Conservation (phyloP, 2,113 vertebrate species). For the Lethenteron camtschaticum region DNA sequence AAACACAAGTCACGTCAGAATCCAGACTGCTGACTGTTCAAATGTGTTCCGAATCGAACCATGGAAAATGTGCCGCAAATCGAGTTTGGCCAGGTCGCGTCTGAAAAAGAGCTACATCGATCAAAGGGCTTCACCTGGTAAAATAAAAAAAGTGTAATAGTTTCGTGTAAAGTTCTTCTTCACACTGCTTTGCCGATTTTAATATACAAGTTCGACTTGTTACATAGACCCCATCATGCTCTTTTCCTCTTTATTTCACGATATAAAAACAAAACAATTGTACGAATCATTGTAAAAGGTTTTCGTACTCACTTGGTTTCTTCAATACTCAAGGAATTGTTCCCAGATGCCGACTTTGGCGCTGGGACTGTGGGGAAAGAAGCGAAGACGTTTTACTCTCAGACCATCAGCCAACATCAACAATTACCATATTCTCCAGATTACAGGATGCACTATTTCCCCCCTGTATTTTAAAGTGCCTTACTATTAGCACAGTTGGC, state of each 20-base stretch:
- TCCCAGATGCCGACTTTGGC: constrained; percentile 41
- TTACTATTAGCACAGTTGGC: neutral
- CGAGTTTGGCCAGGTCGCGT: too few relatives aligned
- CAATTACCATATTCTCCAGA: neutral
- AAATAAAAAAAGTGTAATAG: neutral
- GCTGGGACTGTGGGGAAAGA: constrained; percentile 14
- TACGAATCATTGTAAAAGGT: neutral
- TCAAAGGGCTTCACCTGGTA: neutral
- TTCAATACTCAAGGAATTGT: constrained; percentile 60
- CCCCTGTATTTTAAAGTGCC: neutral
- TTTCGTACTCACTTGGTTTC: constrained; percentile 43
- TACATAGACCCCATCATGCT: too few relatives aligned
- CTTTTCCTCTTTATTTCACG: too few relatives aligned
- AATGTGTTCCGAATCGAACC: too few relatives aligned
- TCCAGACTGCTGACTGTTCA: too few relatives aligned
- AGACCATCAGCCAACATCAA: neutral
- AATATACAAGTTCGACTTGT: too few relatives aligned
- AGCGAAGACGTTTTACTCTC: neutral
- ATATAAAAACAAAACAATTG: neutral
- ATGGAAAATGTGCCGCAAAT: too few relatives aligned
- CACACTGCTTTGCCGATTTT: neutral
- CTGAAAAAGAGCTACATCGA: too few relatives aligned
- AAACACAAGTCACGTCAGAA: too few relatives aligned
- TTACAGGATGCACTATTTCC: accelerated
- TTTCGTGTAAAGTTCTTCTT: neutral